phyloP scores from a whole-genome alignment of 1,140 invertebrate genomes.

The Episyrphus balteatus region DNA sequence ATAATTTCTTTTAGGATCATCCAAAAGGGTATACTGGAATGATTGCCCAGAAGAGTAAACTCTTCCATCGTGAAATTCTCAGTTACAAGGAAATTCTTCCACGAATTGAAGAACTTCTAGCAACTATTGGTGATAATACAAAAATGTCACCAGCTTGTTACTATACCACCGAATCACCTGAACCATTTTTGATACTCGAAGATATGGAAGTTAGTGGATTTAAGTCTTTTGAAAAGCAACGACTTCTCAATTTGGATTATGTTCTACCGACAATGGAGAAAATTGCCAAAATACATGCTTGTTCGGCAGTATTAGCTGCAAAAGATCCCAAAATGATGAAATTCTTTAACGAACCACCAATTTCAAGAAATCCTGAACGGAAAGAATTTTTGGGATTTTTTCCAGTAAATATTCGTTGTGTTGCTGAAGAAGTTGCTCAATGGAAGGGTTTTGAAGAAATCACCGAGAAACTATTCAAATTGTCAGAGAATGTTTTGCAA shows the following conservation, averaged over 20 bases:
- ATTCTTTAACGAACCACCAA: slow-evolving; percentile 30
- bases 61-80: slow-evolving; percentile 33
- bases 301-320: slow-evolving; percentile 35
- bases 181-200: slow-evolving; percentile 29
- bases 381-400: slow-evolving; percentile 32
- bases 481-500: slow-evolving; percentile 30
- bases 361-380: slow-evolving; percentile 31
- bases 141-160: slow-evolving; percentile 32
- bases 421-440: slow-evolving; percentile 28
- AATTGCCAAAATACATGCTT: slow-evolving; percentile 46
- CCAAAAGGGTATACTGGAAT: slow-evolving; percentile 30
- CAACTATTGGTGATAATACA: slow-evolving; percentile 26
- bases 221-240: slow-evolving; percentile 29
- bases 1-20: slow-evolving; percentile 15
- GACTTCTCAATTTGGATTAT: slow-evolving; percentile 30
- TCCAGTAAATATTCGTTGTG: slow-evolving; percentile 30
- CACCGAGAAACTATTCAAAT: slow-evolving; percentile 32
- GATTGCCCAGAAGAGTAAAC: slow-evolving; percentile 27
- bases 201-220: slow-evolving; percentile 23
- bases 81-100: slow-evolving; percentile 30
- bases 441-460: slow-evolving; percentile 34
- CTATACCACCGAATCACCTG: slow-evolving; percentile 31
- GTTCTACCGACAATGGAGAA: slow-evolving; percentile 36
- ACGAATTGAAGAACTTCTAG: slow-evolving; percentile 19
- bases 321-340: slow-evolving; percentile 24